phyloP scores from a whole-genome alignment of 1,140 invertebrate species.

The Armadillidium nasatum region DNA sequence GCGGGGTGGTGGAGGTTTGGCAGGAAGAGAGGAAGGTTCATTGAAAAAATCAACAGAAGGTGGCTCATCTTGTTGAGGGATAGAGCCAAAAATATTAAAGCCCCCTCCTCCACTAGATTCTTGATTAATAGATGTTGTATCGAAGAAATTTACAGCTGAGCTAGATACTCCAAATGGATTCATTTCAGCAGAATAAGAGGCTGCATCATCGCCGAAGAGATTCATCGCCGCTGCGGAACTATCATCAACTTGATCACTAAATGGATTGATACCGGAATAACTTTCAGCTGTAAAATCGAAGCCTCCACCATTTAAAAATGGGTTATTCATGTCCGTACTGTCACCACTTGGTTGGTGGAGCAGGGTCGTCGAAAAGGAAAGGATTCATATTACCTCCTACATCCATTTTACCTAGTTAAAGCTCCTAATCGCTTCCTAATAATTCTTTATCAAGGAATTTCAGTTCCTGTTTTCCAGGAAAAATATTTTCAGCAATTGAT shows the following conservation, averaged over 20 bases:
- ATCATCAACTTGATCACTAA: slow-evolving; percentile 48
- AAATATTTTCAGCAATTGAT: slow-evolving; percentile 45
- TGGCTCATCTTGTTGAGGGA: neutral
- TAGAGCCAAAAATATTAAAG: slow-evolving; percentile 35
- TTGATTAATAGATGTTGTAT: neutral
- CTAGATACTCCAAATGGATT: slow-evolving; percentile 41
- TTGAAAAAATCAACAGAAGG: slow-evolving; percentile 14
- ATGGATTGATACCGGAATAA: slow-evolving; percentile 43
- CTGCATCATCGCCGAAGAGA: slow-evolving; percentile 35
- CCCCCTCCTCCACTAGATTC: neutral
- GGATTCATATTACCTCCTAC: slow-evolving; percentile 56
- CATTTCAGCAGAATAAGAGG: slow-evolving; percentile 37
- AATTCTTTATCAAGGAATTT: slow-evolving; percentile 45
- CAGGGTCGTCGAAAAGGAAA: slow-evolving; percentile 63
- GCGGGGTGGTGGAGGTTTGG: slow-evolving; percentile 28
- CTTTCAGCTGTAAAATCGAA: slow-evolving; percentile 37
- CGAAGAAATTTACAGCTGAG: slow-evolving; percentile 25
- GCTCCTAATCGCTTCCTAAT: neutral
- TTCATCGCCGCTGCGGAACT: slow-evolving; percentile 33
- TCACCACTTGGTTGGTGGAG: slow-evolving; percentile 26
- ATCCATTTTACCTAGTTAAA: slow-evolving; percentile 38
- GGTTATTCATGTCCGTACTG: slow-evolving; percentile 39
- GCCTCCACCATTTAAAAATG: slow-evolving; percentile 46
- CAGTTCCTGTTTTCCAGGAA: slow-evolving; percentile 44
- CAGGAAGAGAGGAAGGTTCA: slow-evolving; percentile 19